Percentiles rank a stretch among this genome's conserved stretches.
phyloP scores from a whole-genome alignment of 53 echinoderm and acorn worm genomes.

The Stichopus horrens region DNA sequence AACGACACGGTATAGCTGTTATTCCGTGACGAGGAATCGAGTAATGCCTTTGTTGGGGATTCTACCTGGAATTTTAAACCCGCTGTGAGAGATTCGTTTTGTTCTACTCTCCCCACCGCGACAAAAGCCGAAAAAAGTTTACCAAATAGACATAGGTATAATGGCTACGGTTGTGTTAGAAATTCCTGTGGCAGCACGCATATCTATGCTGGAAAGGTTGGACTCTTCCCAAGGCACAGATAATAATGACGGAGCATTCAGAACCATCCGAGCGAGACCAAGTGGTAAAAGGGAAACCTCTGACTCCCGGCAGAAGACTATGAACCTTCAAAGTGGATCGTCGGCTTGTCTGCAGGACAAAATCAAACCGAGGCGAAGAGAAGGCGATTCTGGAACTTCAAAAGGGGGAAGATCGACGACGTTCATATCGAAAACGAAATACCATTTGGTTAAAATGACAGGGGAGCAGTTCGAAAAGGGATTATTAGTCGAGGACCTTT shows the following conservation, averaged over 20 bases:
- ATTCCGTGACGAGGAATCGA: not conserved
- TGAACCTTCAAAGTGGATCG: not conserved
- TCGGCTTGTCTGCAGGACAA: not conserved
- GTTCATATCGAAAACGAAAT: conserved; percentile 39
- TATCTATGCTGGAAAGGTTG: conserved; percentile 10
- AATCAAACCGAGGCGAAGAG: not conserved
- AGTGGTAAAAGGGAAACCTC: not conserved
- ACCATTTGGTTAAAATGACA: conserved; percentile 38
- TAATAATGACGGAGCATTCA: not conserved
- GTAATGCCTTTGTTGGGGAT: conserved; percentile 26
- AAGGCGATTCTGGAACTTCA: not conserved
- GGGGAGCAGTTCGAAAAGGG: conserved; percentile 22
- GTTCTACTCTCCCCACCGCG: not conserved
- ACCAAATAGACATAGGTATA: not conserved
- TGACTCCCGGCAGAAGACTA: not conserved
- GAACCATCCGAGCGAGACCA: not conserved
- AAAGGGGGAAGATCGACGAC: not conserved
- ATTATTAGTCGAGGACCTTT: conserved; percentile 32
- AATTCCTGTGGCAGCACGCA: conserved; percentile 29
- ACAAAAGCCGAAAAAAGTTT: too few species aligned
- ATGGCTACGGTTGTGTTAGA: conserved; percentile 19
- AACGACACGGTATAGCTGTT: not conserved
- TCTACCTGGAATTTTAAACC: conserved; percentile 38
- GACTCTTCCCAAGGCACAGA: not conserved
- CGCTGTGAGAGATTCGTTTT: not conserved